Conservation (phyloP, 2,797 vertebrate species). For the Carcharodon carcharias region DNA sequence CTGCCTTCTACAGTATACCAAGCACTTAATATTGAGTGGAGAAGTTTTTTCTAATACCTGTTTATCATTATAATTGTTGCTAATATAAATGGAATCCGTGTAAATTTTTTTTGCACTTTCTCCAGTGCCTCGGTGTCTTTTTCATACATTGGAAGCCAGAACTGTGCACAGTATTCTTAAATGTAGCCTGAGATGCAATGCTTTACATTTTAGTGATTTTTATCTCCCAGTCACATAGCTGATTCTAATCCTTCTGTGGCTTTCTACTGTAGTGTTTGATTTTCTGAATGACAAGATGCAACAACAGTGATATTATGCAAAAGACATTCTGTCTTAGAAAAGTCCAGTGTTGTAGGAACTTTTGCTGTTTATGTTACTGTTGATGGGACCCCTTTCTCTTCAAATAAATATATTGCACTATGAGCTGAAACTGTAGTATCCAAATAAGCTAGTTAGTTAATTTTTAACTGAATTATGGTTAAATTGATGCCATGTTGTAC, state of each 20-base stretch:
- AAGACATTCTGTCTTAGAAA: not conserved
- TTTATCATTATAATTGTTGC: not conserved
- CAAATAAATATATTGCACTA: not conserved
- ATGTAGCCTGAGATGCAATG: not conserved
- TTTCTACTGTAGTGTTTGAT: not conserved
- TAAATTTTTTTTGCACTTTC: too few relatives aligned
- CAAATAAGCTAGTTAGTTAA: not conserved
- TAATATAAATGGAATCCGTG: not conserved
- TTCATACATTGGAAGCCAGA: not conserved
- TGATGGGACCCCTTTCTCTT: not conserved
- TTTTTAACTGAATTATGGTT: not conserved
- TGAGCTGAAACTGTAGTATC: not conserved
- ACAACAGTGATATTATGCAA: not conserved
- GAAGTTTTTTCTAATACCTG: not conserved
- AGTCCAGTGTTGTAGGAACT: not conserved
- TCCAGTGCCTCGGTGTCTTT: too few relatives aligned
- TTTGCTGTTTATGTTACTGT: not conserved
- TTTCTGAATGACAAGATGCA: not conserved
- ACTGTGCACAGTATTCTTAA: too few relatives aligned
- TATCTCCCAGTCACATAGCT: not conserved
- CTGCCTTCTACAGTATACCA: not conserved
- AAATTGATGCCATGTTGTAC: not conserved
- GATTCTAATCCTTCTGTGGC: not conserved
- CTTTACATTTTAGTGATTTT: not conserved
- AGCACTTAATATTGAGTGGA: not conserved